Evolutionary conservation across 2,113 vertebrate species (phyloP).

Genomic region (Leptosomus discolor): DNA sequence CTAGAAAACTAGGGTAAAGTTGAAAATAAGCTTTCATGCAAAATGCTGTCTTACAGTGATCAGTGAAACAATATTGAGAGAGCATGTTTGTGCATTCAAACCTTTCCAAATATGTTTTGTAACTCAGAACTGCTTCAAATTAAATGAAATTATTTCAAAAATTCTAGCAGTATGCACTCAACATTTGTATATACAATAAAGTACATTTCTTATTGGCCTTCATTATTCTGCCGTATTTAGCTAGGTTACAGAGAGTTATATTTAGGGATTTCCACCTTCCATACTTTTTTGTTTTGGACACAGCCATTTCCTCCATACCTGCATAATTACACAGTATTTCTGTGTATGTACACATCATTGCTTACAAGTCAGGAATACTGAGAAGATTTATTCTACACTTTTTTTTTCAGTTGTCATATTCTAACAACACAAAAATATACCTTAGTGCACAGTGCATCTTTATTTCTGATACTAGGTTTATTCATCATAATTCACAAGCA

Average conservation of each 20-base stretch:
- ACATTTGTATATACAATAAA: background rate
- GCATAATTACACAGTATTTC: background rate
- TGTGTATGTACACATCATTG: background rate
- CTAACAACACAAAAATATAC: background rate
- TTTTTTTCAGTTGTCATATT: background rate
- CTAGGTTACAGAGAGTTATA: background rate
- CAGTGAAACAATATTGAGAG: background rate
- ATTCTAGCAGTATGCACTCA: background rate
- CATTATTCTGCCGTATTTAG: background rate
- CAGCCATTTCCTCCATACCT: background rate
- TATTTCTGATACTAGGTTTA: background rate
- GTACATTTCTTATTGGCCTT: background rate
- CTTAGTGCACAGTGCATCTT: background rate
- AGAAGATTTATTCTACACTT: background rate
- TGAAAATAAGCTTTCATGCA: background rate
- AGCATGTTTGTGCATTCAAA: background rate
- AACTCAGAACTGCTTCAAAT: background rate
- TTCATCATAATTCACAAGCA: background rate
- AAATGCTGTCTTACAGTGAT: background rate
- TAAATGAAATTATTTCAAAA: background rate
- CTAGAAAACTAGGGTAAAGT: background rate
- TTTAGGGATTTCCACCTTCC: background rate
- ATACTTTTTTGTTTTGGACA: background rate
- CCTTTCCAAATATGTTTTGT: background rate
- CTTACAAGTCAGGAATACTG: background rate